Evolutionary conservation across 2,113 vertebrate species (phyloP).

Genomic region (Setophaga petechia): DNA sequence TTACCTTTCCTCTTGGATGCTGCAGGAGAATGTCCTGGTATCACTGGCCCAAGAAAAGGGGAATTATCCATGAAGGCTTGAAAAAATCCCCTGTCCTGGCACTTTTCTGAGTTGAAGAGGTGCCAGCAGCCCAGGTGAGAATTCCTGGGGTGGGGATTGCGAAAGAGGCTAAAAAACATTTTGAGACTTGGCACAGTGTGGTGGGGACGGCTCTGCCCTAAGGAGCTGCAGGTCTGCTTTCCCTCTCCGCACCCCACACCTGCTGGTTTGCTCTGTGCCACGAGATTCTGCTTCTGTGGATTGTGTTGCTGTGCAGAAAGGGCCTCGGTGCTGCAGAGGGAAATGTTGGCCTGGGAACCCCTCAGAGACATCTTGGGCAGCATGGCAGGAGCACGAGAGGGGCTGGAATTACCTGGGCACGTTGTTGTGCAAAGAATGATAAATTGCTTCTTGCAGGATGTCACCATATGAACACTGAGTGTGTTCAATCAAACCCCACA

Average conservation of each 20-base stretch:
- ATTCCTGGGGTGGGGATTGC: neutral
- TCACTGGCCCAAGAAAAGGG: neutral
- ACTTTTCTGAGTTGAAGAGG: neutral
- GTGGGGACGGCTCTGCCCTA: neutral
- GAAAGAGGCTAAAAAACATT: neutral
- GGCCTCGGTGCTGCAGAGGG: neutral
- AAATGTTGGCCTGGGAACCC: neutral
- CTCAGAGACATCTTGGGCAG: neutral
- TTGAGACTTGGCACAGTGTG: neutral
- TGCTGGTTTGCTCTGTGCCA: neutral
- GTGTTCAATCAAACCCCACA: neutral
- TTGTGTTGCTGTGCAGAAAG: neutral
- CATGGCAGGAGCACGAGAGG: neutral
- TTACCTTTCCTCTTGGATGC: neutral
- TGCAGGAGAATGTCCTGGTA: neutral
- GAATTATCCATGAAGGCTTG: neutral
- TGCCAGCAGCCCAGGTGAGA: neutral
- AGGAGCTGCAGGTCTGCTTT: neutral
- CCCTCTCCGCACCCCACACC: rapidly evolving
- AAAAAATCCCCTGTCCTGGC: neutral
- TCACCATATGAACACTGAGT: neutral
- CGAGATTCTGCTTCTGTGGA: neutral
- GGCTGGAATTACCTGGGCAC: neutral
- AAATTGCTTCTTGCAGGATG: neutral
- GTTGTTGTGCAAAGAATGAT: neutral